Evolutionary conservation across 1,140 invertebrate species (phyloP).

Genomic region (Calephelis nemesis): DNA sequence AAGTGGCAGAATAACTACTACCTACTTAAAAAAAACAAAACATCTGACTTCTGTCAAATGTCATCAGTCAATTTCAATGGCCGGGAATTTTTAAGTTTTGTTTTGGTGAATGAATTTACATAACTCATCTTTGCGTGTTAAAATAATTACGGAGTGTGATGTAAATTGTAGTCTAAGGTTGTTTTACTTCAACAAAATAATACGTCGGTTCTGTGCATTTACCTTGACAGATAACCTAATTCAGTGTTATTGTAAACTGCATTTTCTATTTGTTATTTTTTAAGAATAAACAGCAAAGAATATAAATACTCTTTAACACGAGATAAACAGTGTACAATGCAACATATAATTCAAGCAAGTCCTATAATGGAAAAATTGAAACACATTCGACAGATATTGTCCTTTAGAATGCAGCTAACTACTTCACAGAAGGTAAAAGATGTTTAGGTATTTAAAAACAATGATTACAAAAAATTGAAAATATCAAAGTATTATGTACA

Average conservation of each 20-base stretch:
- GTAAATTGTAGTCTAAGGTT: neutral
- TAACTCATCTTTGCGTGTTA: neutral
- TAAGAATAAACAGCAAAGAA: conserved; percentile 29
- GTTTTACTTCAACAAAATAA: neutral
- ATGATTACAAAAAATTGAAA: too few relatives aligned
- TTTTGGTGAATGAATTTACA: conserved; percentile 18
- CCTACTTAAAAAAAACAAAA: neutral
- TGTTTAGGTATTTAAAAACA: too few relatives aligned
- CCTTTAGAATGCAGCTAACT: conserved; percentile 64
- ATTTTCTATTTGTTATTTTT: conserved; percentile 12
- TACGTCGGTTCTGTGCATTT: conserved; percentile 3
- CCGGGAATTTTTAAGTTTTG: conserved; percentile 36
- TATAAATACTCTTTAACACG: too few relatives aligned
- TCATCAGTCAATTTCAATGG: conserved; percentile 20
- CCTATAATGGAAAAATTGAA: conserved; percentile 66
- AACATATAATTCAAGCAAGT: conserved; percentile 61
- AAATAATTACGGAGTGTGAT: neutral
- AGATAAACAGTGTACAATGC: conserved; percentile 54
- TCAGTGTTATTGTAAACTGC: conserved; percentile 34
- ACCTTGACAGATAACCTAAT: conserved; percentile 69
- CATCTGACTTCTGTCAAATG: neutral
- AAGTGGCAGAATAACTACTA: too few relatives aligned
- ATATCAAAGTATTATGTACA: too few relatives aligned
- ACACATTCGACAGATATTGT: conserved; percentile 60
- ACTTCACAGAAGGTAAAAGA: conserved; percentile 68